phyloP scores from a whole-genome alignment of 1,140 invertebrate genomes.

The Dendrolimus punctatus region DNA sequence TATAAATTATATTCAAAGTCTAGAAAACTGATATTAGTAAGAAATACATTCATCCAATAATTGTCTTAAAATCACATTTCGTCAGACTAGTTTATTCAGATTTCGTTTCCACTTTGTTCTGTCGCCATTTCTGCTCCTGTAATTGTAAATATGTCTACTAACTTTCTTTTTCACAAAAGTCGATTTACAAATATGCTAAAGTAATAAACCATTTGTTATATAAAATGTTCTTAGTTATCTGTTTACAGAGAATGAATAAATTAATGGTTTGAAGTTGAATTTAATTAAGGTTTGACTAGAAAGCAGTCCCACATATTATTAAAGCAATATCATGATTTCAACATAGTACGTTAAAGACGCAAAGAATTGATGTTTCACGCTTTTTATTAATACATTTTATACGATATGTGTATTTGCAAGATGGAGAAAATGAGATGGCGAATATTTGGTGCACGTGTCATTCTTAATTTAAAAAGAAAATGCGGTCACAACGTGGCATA shows the following conservation, averaged over 20 bases:
- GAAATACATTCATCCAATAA: constrained; percentile 5
- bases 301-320: no score
- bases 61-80: constrained; percentile 18
- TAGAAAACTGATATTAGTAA: constrained; percentile 5
- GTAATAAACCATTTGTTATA: background rate
- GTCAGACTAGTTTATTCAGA: constrained; percentile 25
- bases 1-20: constrained; percentile 28
- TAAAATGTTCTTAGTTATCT: constrained; percentile 4
- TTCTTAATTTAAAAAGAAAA: no score
- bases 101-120: constrained; percentile 56
- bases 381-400: no score
- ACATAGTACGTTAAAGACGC: no score
- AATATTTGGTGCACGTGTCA: no score
- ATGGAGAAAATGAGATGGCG: no score
- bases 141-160: constrained; percentile 15
- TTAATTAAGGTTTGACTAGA: no score
- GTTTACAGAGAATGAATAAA: background rate
- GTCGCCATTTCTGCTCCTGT: constrained; percentile 66
- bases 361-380: no score
- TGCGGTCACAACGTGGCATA: no score
- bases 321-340: no score
- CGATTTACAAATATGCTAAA: background rate
- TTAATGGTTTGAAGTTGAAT: no score
- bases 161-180: background rate
- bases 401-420: no score